These are phyloP conservation scores for Vannuccia rotundouncinata DNA, from an alignment of 2,888 invertebrate genomes.

Conservation along the genomic window DNA sequence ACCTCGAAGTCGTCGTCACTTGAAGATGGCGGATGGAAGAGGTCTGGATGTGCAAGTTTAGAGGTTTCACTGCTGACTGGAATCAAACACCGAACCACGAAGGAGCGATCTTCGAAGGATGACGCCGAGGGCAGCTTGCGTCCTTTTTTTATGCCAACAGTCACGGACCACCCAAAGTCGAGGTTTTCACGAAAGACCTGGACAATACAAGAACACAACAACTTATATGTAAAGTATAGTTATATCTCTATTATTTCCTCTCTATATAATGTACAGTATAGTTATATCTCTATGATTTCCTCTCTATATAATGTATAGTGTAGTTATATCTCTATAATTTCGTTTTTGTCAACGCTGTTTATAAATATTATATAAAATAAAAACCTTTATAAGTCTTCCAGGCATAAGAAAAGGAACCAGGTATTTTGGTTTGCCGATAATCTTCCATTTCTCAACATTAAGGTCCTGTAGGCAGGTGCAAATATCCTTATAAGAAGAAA, in stretches of 20 bases:
- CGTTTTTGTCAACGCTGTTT: too few relatives aligned
- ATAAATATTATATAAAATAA: too few relatives aligned
- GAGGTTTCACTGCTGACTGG: neutral
- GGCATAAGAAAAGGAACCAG: conserved; percentile 87
- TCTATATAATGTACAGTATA: too few relatives aligned
- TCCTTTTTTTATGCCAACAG: conserved; percentile 72
- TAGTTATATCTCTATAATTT: too few relatives aligned
- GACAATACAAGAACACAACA: too few relatives aligned
- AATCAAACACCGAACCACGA: neutral
- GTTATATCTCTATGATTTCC: too few relatives aligned
- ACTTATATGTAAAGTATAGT: too few relatives aligned
- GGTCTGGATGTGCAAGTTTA: neutral
- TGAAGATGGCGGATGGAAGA: neutral
- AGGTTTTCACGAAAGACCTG: neutral
- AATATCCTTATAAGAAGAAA: conserved; percentile 22
- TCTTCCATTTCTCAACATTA: conserved; percentile 64
- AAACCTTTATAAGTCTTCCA: conserved; percentile 65
- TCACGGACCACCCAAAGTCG: conserved; percentile 86
- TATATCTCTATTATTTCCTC: too few relatives aligned
- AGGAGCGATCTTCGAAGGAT: neutral
- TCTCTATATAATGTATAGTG: too few relatives aligned
- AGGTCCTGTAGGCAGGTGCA: neutral
- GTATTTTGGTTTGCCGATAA: conserved; percentile 76
- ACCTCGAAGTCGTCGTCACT: neutral
- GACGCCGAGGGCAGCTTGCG: neutral